phyloP scores from a whole-genome alignment of 2,797 vertebrate genomes.

The Hybognathus amarus region DNA sequence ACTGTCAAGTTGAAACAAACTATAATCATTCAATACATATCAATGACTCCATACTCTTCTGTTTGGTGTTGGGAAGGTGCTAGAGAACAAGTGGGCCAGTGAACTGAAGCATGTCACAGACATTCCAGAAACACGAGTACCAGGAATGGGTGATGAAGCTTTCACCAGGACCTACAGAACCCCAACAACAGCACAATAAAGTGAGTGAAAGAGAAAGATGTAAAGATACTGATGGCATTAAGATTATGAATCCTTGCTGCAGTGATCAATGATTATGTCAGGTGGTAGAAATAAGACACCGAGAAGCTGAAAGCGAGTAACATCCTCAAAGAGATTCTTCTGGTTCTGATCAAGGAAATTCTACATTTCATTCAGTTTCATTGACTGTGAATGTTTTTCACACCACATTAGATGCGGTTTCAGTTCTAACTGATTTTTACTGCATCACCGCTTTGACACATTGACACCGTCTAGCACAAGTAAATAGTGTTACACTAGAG shows the following conservation, averaged over 20 bases:
- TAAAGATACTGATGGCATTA: too few species aligned
- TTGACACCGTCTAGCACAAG: not conserved
- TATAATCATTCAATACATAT: not conserved
- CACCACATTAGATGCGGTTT: not conserved
- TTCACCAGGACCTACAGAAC: constrained; percentile 93
- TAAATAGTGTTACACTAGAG: constrained; percentile 6
- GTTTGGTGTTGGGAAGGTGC: constrained; percentile 83
- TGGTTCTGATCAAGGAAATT: not conserved
- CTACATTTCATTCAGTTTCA: not conserved
- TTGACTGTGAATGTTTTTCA: not conserved
- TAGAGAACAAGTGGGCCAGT: constrained; percentile 95
- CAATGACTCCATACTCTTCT: not conserved
- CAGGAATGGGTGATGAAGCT: constrained; percentile 98
- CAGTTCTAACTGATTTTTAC: not conserved
- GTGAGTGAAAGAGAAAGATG: constrained; percentile 67
- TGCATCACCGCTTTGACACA: not conserved
- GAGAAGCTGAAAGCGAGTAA: not conserved
- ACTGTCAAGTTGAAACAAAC: not conserved
- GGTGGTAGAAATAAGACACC: not conserved
- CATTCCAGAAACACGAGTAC: constrained; percentile 98
- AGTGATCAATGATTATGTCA: not conserved
- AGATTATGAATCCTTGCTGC: not conserved
- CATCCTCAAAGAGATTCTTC: not conserved
- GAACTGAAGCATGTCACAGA: constrained; percentile 92
- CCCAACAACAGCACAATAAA: constrained; percentile 91